Base-by-base conservation (phyloP, 1,140 invertebrate genomes). In the Patella vulgata region DNA sequence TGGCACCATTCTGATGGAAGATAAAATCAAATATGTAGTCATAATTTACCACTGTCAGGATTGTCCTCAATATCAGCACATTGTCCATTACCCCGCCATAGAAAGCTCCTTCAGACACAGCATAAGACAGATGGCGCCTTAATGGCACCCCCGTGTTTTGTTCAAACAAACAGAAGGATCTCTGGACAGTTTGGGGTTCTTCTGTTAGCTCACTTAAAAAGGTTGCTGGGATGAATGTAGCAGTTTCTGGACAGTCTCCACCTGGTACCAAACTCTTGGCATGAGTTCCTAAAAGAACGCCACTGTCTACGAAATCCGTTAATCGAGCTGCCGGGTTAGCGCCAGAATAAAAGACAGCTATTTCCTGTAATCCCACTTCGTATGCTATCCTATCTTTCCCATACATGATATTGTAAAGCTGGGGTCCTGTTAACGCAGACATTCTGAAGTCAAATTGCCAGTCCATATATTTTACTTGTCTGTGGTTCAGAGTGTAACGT, bases 1-100 rank as follows among this genome's bases (percentile, higher is more conserved):
- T 56, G 12, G 59, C 73, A 3, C 75, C 77, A 53, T 72, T 77
- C 17, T 68, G 63, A 51, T 76, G 75, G 57, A 79, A 78, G 0
- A 70, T 57, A 44, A 69, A 74, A 58, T 79, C 77, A 11, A 76
- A 56, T 11, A 79, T 67, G 50, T 79, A 78, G 33, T 79, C 75
- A 43, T 76, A 78, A 53, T 77, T 77, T 8, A 59, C 58, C 3
- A 77, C 47, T 2, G 70, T 66, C 9, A 69, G 25, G 17, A 78
- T 71, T 21, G 73, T 70, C 44, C 77, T 52, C 1, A 79, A n/a
- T 5, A 74, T 63, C 3, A 79, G 56, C 6, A 75, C 61, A 36
- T 54, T 52, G 23, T 70, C 71, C 25, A 61, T 44, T 46, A 75
- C 47, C 4, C 75, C 75, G 48, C 62, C 65, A 42, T 69, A 75